Evolutionary conservation across 2,797 vertebrate species (phyloP), one percentile per base, ranked within the genome.

Genomic region (Chrosomus eos): DNA sequence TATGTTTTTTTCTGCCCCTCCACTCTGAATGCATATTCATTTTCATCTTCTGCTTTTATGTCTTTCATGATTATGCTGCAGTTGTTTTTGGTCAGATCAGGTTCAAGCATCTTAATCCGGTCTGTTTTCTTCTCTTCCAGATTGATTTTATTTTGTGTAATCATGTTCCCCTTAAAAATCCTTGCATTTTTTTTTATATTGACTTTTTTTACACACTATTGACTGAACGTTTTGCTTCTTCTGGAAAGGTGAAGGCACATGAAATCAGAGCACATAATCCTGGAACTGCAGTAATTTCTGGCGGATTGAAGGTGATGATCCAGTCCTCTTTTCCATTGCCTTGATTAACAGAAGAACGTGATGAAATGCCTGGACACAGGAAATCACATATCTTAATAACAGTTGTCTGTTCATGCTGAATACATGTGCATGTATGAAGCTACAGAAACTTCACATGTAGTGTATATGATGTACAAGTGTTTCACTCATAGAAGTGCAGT

Each of bases 1-100:
- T 5, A 0, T 31, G 0, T 8, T 1, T 0, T n/a, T 0, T 0
- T 0, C 1, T 0, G 0, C 7, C 6, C 16, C 2, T 58, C 3
- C n/a, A 45, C 19, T 62, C 4, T 64, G 14, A 82, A 62, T 0
- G 0, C 0, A 62, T 45, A 74, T 26, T 36, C 0, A 1, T 4
- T n/a, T 11, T 7, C 1, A 73, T 73, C 19, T 36, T 4, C 14
- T 7, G 62, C 62, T 64, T 1, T 33, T 23, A 82, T 62, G 4
- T 60, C 7, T 48, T 64, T 18, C 0, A 82, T 19, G 71, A 64
- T 82, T 8, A 51, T 13, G 81, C 81, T 64, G 55, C 70, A 74
- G 40, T 82, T 82, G 13, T 74, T 64, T 64, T 36, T 48, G 40
- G 5, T 4, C 28, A 36, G 28, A 26, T 51, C 70, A 26, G 8